These are phyloP conservation scores for Lophura nycthemera DNA, from an alignment of 2,113 vertebrate species.

Conservation along the genomic window DNA sequence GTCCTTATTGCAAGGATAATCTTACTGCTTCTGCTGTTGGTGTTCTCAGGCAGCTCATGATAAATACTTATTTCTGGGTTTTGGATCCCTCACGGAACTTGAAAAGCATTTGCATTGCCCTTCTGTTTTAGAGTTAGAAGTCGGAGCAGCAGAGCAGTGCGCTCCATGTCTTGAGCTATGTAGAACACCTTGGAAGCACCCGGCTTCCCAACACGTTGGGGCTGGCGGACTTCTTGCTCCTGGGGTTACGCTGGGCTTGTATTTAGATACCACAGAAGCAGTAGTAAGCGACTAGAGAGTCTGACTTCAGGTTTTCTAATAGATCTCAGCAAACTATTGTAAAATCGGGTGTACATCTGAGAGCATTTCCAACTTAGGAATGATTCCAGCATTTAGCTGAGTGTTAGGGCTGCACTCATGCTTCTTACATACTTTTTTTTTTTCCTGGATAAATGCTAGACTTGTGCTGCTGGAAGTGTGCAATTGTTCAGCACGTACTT, in stretches of 20 bases:
- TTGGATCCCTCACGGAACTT: not conserved
- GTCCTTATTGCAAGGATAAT: not conserved
- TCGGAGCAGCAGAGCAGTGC: not conserved
- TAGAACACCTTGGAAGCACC: fast-evolving
- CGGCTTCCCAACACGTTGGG: fast-evolving
- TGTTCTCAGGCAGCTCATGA: not conserved
- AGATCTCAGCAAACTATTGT: not conserved
- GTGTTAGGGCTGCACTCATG: not conserved
- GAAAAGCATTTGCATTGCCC: not conserved
- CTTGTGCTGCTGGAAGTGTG: slow-evolving; percentile 39
- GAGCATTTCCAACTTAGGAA: not conserved
- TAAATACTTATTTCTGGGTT: not conserved
- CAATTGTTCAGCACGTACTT: slow-evolving; percentile 64
- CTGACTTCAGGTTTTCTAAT: not conserved
- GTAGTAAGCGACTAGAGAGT: not conserved
- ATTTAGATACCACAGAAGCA: not conserved
- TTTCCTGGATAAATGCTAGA: slow-evolving; percentile 28
- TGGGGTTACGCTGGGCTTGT: not conserved
- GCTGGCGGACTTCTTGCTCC: not conserved
- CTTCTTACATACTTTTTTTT: not conserved
- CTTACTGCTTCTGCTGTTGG: not conserved
- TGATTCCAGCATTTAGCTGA: slow-evolving; percentile 13
- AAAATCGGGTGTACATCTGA: not conserved
- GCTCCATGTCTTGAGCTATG: not conserved
- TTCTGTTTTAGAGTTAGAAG: not conserved